Evolutionary conservation across 2,888 invertebrate species (phyloP), one percentile per base, ranked within the genome.

Genomic region (Rhodophaea formosa): DNA sequence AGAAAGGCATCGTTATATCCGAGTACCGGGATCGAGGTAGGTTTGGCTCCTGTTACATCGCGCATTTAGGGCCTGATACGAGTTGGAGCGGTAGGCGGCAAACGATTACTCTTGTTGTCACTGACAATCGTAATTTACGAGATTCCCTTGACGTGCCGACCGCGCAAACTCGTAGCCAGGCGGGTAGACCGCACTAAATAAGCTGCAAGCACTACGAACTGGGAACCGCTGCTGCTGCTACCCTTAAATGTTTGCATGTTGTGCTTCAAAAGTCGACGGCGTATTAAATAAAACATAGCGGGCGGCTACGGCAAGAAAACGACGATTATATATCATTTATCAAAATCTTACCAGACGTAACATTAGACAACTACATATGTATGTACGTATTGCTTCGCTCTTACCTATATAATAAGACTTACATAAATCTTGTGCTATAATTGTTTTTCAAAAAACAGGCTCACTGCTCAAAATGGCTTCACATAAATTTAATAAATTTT

Each of bases 341-440:
- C 35, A 51, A 35, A 35, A 46, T 46, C 46, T 46, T 46, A 46
- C n/a, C 23, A 3, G 5, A 39, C n/a, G 53, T 17, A 23, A 29
- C 29, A n/a, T 56, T 46, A 6, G 2, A 45, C 15, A 35, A 30
- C 46, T n/a, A n/a, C n/a, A n/a, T n/a, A n/a, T n/a, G n/a, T 39
- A 56, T 46, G 16, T 30, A 51, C 29, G 45, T 44, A 45, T 45
- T 49, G 49, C 49, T 32, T 32, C 30, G 32, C 32, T 15, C 49
- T 30, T 49, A 39, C 39, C 39, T 39, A 39, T 39, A 39, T n/a
- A 49, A 30, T 15, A 32, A 49, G 30, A 49, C 49, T 49, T 49
- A 49, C 15, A 47, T 49, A 49, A 32, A 49, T 49, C 14, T 47
- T 47, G 47, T 47, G 47, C 47, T 49, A 8, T 49, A 15, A 49